Percentiles rank a stretch among this genome's conserved stretches.
These are phyloP conservation scores for Euthynnus affinis DNA, from an alignment of 2,797 vertebrate species.

Conservation along the genomic window DNA sequence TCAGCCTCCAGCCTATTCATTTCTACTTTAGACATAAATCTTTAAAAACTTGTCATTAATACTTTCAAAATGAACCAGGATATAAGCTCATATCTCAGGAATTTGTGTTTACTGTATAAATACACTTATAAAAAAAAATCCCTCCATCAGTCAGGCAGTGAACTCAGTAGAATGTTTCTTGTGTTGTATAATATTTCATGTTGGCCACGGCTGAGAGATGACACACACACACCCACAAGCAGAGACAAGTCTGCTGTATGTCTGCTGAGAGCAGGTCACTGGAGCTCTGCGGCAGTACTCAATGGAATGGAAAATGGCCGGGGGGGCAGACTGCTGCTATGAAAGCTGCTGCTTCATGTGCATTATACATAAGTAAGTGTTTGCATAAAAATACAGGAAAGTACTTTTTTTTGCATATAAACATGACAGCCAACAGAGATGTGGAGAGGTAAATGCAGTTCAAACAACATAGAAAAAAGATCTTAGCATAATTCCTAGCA, in stretches of 20 bases:
- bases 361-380: slow-evolving; percentile 58
- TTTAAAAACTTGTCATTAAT: no score
- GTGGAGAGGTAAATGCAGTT: slow-evolving; percentile 32
- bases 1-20: no score
- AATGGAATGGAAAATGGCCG: slow-evolving; percentile 75
- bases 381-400: slow-evolving; percentile 50
- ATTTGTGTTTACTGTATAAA: slow-evolving; percentile 19
- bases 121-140: slow-evolving; percentile 19
- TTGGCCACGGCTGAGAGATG: slow-evolving; percentile 55
- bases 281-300: slow-evolving; percentile 68
- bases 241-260: slow-evolving; percentile 70
- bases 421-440: slow-evolving; percentile 50
- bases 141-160: slow-evolving; percentile 54
- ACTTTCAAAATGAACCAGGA: background rate
- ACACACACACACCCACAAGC: slow-evolving; percentile 65
- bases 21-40: no score
- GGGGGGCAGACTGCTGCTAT: slow-evolving; percentile 24
- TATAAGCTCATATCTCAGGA: slow-evolving; percentile 36
- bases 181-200: slow-evolving; percentile 63
- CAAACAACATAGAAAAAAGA: slow-evolving; percentile 13
- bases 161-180: slow-evolving; percentile 71
- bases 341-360: slow-evolving; percentile 53
- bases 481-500: slow-evolving; percentile 9
- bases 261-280: slow-evolving; percentile 73
- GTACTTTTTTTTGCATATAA: slow-evolving; percentile 36